Evolutionary conservation across 2,888 invertebrate species (phyloP), one percentile per base, ranked within the genome.

Genomic region (Apamea sordens): DNA sequence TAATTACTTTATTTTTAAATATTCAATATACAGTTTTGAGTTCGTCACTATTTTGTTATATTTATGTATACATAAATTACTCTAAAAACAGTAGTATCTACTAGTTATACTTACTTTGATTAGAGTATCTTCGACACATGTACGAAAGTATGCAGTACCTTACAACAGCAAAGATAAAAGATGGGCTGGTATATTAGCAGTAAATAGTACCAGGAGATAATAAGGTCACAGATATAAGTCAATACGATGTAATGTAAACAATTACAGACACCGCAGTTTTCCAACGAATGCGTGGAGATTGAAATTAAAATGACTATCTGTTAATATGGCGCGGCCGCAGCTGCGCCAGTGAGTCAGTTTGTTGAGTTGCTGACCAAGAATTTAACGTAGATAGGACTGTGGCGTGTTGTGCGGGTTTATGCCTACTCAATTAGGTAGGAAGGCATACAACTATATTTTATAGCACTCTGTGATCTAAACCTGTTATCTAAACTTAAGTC

Each of bases 261-360:
- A 89, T 90, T 90, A 89, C 83, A 77, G 24, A 59, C 75, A 77
- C 68, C 77, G 44, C 84, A 73, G 83, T 89, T 88, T 89, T 86
- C 87, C 84, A 88, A 84, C 88, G 86, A 91, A 86, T 86, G 85
- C 75, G 87, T 77, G 80, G 85, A 85, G 88, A 89, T 91, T 90
- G 86, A 89, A 90, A 91, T 91, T 90, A 89, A 90, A 90, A 87
- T 89, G 83, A 90, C 86, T 91, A 91, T 91, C 91, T 83, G 87
- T 83, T 88, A 84, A 85, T 88, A 88, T 89, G 84, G 84, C 69
- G 76, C 79, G 79, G 79, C 80, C 83, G 86, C 91, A 90, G 91
- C 91, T 91, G 91, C 78, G 87, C 82, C 44, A 36, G 77, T 91
- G 91, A 91, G 84, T 91, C 91, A 91, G 76, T 13, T 44, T 36